Percentiles rank a stretch among this genome's conserved stretches.
Evolutionary conservation across 1,140 invertebrate genomes (phyloP).

Genomic region (Mizuhopecten yessoensis): DNA sequence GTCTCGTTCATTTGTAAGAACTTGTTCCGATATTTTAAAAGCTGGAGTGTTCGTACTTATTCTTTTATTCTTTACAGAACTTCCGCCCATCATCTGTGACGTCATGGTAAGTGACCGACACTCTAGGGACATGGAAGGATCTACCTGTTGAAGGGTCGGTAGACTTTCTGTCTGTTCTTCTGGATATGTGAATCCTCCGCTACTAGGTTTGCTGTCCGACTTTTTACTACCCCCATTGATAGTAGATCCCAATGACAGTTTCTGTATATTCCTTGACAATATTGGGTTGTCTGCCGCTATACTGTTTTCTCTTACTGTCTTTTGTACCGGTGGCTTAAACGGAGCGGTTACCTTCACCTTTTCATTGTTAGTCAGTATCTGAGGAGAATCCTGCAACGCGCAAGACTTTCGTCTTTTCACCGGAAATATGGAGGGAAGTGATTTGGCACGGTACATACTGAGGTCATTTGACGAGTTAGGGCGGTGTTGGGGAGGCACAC

Average conservation of each 20-base stretch:
- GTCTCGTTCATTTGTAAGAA: not conserved
- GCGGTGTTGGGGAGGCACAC: not conserved
- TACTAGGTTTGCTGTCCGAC: slow-evolving; percentile 15
- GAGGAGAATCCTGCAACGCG: slow-evolving; percentile 2
- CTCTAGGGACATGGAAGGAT: not conserved
- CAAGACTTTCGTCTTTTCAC: slow-evolving; percentile 55
- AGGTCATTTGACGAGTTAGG: slow-evolving; percentile 44
- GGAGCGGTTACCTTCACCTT: slow-evolving; percentile 6
- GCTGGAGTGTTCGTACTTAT: not conserved
- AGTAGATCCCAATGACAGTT: not conserved
- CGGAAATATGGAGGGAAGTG: slow-evolving; percentile 58
- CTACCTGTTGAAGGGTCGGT: not conserved
- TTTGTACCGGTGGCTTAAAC: slow-evolving; percentile 1
- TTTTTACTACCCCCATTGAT: not conserved
- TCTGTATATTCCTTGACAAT: slow-evolving; percentile 3
- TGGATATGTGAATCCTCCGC: not conserved
- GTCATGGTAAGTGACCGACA: not conserved
- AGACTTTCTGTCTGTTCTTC: not conserved
- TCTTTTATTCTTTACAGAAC: not conserved
- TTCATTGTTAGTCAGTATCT: slow-evolving; percentile 34
- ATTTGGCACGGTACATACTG: slow-evolving; percentile 59
- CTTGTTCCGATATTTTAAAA: not conserved
- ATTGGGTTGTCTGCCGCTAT: not conserved
- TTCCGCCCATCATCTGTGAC: slow-evolving; percentile 9
- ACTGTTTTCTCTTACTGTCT: not conserved